These are phyloP conservation scores for Mercenaria mercenaria DNA, from an alignment of 1,140 invertebrate genomes.

Conservation along the genomic window DNA sequence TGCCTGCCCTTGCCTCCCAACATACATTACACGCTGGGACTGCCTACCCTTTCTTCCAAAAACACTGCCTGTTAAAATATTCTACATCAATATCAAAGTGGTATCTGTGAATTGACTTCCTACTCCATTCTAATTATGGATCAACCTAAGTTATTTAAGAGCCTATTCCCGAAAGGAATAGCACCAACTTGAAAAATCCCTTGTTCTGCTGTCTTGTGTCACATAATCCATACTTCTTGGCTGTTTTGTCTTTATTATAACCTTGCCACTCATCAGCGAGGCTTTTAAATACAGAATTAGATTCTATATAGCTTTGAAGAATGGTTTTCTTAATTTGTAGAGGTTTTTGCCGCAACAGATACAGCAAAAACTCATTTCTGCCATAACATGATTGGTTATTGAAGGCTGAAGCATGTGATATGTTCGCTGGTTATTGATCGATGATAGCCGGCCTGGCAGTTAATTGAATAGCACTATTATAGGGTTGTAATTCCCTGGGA, in stretches of 20 bases:
- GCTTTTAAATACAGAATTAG: too few relatives aligned
- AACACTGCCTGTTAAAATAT: too few relatives aligned
- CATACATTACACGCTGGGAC: too few relatives aligned
- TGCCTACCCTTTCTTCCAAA: too few relatives aligned
- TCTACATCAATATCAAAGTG: too few relatives aligned
- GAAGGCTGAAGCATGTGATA: not conserved
- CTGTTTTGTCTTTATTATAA: not conserved
- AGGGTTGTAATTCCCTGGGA: constrained; percentile 22
- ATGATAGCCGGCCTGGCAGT: not conserved
- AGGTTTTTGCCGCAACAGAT: not conserved
- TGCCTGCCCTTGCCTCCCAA: too few relatives aligned
- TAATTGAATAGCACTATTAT: constrained; percentile 46
- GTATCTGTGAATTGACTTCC: too few relatives aligned
- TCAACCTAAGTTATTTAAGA: too few relatives aligned
- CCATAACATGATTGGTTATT: constrained; percentile 3
- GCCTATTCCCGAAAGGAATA: too few relatives aligned
- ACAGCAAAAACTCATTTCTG: not conserved
- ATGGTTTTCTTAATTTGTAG: not conserved
- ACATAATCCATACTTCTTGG: not conserved
- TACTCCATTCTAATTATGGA: too few relatives aligned
- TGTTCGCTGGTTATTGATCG: constrained; percentile 6
- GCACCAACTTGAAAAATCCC: not conserved
- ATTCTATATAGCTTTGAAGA: not conserved
- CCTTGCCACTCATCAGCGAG: not conserved
- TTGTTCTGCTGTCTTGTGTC: not conserved